Evolutionary conservation across 1,140 invertebrate genomes (phyloP).

Genomic region (Archivesica marissinica): DNA sequence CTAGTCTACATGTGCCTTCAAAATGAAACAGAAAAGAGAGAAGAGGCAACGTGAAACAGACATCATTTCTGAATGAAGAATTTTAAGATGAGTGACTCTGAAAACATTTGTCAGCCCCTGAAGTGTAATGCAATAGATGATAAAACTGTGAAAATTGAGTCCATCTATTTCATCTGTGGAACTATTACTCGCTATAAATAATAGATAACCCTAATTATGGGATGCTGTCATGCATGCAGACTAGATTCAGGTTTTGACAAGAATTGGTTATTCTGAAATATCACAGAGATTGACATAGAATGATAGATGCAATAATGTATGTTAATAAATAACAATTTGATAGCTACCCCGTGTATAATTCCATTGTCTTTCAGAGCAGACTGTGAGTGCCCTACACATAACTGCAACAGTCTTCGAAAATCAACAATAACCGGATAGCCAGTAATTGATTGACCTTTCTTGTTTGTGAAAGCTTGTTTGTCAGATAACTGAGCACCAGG

Average conservation of each 20-base stretch:
- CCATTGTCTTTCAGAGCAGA: constrained; percentile 57
- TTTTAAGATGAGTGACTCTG: no score
- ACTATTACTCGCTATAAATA: no score
- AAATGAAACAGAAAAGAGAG: no score
- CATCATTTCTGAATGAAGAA: no score
- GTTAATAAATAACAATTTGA: neutral
- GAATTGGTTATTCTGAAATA: neutral
- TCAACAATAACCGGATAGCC: constrained; percentile 79
- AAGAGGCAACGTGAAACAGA: no score
- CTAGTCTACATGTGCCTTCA: no score
- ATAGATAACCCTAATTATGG: no score
- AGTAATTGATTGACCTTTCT: constrained; percentile 69
- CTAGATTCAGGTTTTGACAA: neutral
- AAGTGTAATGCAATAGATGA: no score
- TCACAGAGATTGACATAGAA: neutral
- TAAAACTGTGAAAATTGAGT: no score
- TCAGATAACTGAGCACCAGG: constrained; percentile 77
- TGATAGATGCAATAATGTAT: neutral
- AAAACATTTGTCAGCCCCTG: no score
- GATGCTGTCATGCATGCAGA: no score
- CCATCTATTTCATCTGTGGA: no score
- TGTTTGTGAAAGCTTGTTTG: constrained; percentile 74
- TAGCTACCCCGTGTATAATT: constrained; percentile 78
- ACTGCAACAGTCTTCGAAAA: constrained; percentile 75
- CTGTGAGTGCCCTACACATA: constrained; percentile 56